Percentiles rank a stretch among this genome's conserved stretches.
These are phyloP conservation scores for Brenthis daphne DNA, from an alignment of 2,888 invertebrate species.

Conservation along the genomic window DNA sequence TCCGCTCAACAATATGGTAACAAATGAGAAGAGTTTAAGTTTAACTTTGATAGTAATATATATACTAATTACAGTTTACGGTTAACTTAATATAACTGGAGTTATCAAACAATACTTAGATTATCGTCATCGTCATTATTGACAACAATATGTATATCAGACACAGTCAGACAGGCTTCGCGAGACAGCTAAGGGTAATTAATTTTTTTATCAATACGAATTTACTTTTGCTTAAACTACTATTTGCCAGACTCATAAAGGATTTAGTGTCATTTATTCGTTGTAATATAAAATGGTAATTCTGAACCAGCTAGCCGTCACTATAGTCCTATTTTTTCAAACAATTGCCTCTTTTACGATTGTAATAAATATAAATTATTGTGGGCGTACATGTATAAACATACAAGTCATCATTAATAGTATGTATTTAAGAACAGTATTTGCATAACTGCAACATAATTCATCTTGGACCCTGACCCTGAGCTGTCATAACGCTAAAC, in stretches of 20 bases:
- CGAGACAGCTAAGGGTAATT: no score
- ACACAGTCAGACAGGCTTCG: no score
- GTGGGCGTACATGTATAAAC: neutral
- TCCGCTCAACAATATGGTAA: constrained; percentile 33
- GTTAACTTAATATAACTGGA: neutral
- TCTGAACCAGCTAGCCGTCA: constrained; percentile 14
- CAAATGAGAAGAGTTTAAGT: constrained; percentile 16
- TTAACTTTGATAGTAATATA: neutral
- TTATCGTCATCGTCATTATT: neutral
- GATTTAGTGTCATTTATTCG: neutral
- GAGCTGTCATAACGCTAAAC: constrained; percentile 34
- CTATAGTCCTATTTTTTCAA: neutral
- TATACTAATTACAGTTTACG: neutral
- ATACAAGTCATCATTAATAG: constrained; percentile 11
- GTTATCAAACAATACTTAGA: neutral
- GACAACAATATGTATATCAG: neutral
- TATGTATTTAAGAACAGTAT: constrained; percentile 22
- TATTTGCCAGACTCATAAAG: neutral
- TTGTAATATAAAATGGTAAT: constrained; percentile 6
- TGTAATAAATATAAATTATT: neutral
- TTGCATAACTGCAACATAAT: constrained; percentile 17
- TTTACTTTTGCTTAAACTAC: neutral
- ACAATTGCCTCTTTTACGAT: neutral
- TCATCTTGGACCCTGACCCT: constrained; percentile 36
- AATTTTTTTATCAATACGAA: no score